Evolutionary conservation across 2,888 invertebrate species (phyloP).

Genomic region (Zaprionus obscuricornis): DNA sequence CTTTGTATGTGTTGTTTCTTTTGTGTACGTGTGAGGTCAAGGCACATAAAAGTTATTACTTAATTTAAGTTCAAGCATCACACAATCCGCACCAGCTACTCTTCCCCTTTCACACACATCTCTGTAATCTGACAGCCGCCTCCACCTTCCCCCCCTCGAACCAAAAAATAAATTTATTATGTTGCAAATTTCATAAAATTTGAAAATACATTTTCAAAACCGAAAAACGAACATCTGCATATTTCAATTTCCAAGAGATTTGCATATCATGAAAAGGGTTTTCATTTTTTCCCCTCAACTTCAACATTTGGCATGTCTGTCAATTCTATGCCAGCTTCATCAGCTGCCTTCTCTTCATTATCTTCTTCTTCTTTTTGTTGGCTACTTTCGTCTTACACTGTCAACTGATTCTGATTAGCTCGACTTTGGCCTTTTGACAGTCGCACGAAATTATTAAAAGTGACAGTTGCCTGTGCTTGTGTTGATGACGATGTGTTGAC

Average conservation of each 20-base stretch:
- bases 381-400: too few relatives aligned
- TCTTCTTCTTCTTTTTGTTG: neutral
- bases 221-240: constrained; percentile 76
- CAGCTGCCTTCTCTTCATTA: neutral
- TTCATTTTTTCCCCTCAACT: neutral
- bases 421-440: constrained; percentile 50
- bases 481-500: constrained; percentile 43
- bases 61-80: constrained; percentile 78
- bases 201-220: constrained; percentile 68
- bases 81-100: too few relatives aligned
- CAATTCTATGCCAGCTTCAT: too few relatives aligned
- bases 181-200: constrained; percentile 72
- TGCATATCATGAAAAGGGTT: constrained; percentile 73
- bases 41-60: constrained; percentile 76
- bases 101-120: too few relatives aligned
- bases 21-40: constrained; percentile 58
- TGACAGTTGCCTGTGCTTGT: constrained; percentile 46
- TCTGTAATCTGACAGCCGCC: constrained; percentile 46
- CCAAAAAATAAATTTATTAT: constrained; percentile 70
- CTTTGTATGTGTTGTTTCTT: neutral
- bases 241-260: constrained; percentile 74
- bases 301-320: constrained; percentile 25
- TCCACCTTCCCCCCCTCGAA: too few relatives aligned
- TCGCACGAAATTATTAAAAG: constrained; percentile 64
- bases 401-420: constrained; percentile 57